Conservation (phyloP, 2,888 invertebrate species). For the Diarsia dahlii region DNA sequence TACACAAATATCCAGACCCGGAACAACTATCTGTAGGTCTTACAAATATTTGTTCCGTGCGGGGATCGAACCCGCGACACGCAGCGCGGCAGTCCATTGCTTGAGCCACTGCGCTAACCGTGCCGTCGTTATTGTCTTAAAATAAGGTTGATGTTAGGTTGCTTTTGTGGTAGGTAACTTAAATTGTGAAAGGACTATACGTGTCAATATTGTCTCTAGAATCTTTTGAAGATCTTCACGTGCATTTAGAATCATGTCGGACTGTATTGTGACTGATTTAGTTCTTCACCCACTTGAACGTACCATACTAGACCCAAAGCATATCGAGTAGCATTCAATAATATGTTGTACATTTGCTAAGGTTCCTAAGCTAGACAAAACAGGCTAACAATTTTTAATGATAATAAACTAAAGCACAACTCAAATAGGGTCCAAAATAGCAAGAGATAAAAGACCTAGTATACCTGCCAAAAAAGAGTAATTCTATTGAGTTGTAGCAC, state of each 20-base stretch:
- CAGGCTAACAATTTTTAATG: no score
- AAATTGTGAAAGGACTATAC: background rate
- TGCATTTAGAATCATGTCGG: constrained; percentile 10
- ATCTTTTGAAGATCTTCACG: background rate
- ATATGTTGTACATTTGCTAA: background rate
- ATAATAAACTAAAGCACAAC: background rate
- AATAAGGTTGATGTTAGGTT: background rate
- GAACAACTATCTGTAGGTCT: no score
- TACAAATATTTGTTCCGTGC: no score
- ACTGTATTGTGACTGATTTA: constrained; percentile 6
- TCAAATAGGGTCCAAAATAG: background rate
- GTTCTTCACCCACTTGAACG: background rate
- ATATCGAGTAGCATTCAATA: background rate
- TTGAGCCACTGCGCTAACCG: no score
- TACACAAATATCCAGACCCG: no score
- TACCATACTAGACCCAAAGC: background rate
- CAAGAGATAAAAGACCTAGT: background rate
- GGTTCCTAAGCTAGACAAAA: background rate
- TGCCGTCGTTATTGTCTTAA: no score
- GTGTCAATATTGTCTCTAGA: background rate
- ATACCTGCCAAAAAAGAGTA: no score
- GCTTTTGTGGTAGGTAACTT: background rate
- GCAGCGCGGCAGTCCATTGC: no score
- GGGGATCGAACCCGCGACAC: no score
- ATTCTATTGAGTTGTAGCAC: no score